Base-by-base conservation (phyloP, 2,888 invertebrate genomes). In the Drosophila niveifrons region DNA sequence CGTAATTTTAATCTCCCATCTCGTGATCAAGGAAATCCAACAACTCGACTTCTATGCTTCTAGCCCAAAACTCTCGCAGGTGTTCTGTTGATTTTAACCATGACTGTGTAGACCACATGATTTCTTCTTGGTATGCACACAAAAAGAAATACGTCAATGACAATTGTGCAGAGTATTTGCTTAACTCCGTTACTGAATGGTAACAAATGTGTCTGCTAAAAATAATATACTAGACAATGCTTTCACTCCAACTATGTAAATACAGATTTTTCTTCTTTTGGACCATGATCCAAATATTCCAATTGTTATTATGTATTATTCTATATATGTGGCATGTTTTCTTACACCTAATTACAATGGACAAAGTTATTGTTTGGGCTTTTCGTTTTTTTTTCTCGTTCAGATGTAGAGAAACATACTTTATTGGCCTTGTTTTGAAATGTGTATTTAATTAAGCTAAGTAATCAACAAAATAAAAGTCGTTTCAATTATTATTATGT, bases 1-100 rank as follows among this genome's bases (percentile, higher is more conserved):
- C 59, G 51, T 39, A 36, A 55, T 66, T 56, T n/a, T 29, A 71
- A 55, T 43, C 46, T 18, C 23, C 23, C 36, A 28, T 9, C 7
- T 9, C 44, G 9, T 15, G 13, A 29, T 23, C n/a, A 46, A 6
- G 6, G 23, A 10, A 6, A 17, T 36, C 36, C n/a, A 36, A 4
- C 36, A n/a, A 11, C 36, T 36, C 36, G 36, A 11, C 36, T 36
- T 36, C n/a, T 4, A 4, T 11, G 11, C 23, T 23, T 23, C 23
- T 23, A 23, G 23, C 23, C 0, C 1, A 31, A 31, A 31, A 10
- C 10, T 31, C 9, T 31, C 10, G 15, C 7, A 41, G 15, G 13
- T 15, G 7, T 39, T 39, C 13, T 39, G 4, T 39, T 39, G 36
- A 36, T 36, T 36, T 36, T 1, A 31, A 10, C 31, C 31, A 31